Evolutionary conservation across 1,140 invertebrate species (phyloP), one percentile per base, ranked within the genome.

Genomic region (Heterodera carotae): DNA sequence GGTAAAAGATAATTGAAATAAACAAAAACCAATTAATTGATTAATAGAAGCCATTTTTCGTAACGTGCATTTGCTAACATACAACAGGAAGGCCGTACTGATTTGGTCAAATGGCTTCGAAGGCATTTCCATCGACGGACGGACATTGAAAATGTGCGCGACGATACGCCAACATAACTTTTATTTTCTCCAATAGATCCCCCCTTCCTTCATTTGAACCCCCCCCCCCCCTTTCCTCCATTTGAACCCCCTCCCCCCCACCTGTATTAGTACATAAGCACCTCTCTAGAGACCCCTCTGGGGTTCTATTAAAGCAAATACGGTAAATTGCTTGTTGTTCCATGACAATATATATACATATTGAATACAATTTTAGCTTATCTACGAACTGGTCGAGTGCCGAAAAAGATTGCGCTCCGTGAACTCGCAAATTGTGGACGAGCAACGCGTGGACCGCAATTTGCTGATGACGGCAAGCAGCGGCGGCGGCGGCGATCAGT

Each of bases 361-460:
- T n/a, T n/a, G n/a, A n/a, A 60, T 8, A 43, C 39, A 12, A 25
- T 79, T 79, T 66, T 25, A 80, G 79, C 68, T 80, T 59, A 56
- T 81, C 10, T 68, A 69, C 53, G 78, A 80, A 36, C 43, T 80
- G 27, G 64, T 67, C 69, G 69, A 81, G 25, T 64, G 31, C 27
- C 69, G 72, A 64, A 67, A 80, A 34, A 22, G 79, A 25, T 34
- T 81, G 43, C 34, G 59, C 10, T 1, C 12, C 27, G 48, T 82
- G 34, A 82, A 82, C 69, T 59, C 64, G 59, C 36, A 75, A 59
- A 84, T 82, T 39, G 60, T 82, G 27, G 67, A 80, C 31, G 78
- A 82, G n/a, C 69, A 81, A 29, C 43, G 39, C n/a, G n/a, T 22
- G 78, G 79, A 59, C 59, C 48, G 43, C 70, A 39, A 18, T 33